Base-by-base conservation (phyloP, 2,113 vertebrate genomes). In the Pteropus alecto region DNA sequence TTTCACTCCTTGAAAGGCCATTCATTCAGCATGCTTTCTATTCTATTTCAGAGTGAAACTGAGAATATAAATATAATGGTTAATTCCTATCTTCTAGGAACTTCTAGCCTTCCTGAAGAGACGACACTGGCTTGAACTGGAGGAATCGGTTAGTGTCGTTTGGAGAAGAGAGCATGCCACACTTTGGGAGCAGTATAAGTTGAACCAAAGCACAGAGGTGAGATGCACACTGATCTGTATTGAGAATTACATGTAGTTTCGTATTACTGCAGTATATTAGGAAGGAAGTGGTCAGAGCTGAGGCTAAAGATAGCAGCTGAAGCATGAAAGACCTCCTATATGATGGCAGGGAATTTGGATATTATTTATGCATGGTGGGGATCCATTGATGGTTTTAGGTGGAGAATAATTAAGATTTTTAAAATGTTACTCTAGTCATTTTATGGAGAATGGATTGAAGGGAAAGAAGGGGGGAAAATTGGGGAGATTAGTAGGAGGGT, bases 1-100 rank as follows among this genome's bases (percentile, higher is more conserved):
- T 95, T 97, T 84, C 43, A 73, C 22, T 93, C 33, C 48, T 82
- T 82, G 46, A 87, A 95, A 92, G 24, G 28, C 14, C 16, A 43
- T 88, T 81, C 35, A 78, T 95, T 95, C 41, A 73, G 30, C 41
- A 83, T 28, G 12, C 56, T 90, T 81, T 88, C 19, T 91, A 26
- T 73, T 71, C 46, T 91, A 77, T 63, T 10, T 77, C 3, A 82
- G 22, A 16, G 12, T 87, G 14, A 95, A 93, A 51, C 33, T 63
- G 41, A 95, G 33, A 60, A 35, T n/a, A 38, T 46, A 88, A 33
- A 77, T 85, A 58, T 77, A 76, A 81, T 68, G 26, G 90, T 35
- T 43, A 41, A 74, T 65, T 7, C 9, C 30, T 41, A 26, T 82
- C 22, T 28, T 41, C 46, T 16, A 65, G 35, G n/a, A 82, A 54